Evolutionary conservation across 2,888 invertebrate genomes (phyloP), one percentile per base, ranked within the genome.

Genomic region (Eristalis arbustorum): DNA sequence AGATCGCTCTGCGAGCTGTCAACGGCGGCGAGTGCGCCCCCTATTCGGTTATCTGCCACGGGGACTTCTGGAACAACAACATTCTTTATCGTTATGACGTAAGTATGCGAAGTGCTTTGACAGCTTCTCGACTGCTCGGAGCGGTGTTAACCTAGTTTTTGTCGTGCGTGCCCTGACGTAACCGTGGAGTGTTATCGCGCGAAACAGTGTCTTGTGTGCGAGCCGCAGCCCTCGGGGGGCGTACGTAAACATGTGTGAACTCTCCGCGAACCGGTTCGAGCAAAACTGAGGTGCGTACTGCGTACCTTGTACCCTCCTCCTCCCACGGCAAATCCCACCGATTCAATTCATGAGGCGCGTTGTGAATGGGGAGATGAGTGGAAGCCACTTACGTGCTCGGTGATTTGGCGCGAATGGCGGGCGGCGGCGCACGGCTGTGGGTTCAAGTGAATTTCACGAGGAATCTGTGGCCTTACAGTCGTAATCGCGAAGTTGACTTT

Each of bases 21-120:
- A 78, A 90, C 76, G 91, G 90, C 4, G 63, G 57, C 0, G 40
- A 75, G 0, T 87, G 88, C 18, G 89, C 90, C 5, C 91, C 92
- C 1, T 89, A 90, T 87, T 87, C 91, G 1, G 91, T 91, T 11
- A 89, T 92, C 37, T 91, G 91, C 88, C 92, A 92, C 83, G 92
- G 92, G 0, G 92, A 92, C 88, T 91, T 91, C 77, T 91, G 91
- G 91, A 91, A 91, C 76, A 92, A 92, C 72, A 92, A 92, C 75
- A 90, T 91, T 68, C 89, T 92, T 13, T 91, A 90, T 68, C 89
- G 89, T 85, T 89, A 89, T 78, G 89, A 91, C 89, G 91, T 91
- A 89, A 90, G 90, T 91, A 74, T 59, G 2, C 13, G 22, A 22
- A 42, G 22, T 11, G 22, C 18, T 23, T 66, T 66, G 23, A 71